Evolutionary conservation across 2,888 invertebrate genomes (phyloP).

Genomic region (Phlogophora meticulosa): DNA sequence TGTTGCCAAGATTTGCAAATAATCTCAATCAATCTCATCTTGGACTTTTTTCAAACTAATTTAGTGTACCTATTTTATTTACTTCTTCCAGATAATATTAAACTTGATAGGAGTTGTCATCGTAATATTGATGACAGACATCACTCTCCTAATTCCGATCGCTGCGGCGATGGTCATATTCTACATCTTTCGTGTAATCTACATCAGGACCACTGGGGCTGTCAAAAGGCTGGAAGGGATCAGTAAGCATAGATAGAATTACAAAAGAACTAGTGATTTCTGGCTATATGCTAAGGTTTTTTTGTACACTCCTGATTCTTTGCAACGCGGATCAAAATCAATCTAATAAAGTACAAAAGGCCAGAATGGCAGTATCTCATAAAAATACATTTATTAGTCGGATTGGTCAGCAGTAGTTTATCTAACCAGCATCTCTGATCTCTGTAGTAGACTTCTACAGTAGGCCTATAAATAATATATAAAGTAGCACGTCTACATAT

Average conservation of each 20-base stretch:
- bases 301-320: too few species aligned
- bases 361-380: too few species aligned
- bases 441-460: too few species aligned
- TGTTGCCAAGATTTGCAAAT: neutral
- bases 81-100: constrained; percentile 92
- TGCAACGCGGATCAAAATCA: neutral
- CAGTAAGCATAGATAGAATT: constrained; percentile 86
- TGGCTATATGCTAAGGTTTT: neutral
- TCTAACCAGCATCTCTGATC: neutral
- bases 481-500: too few species aligned
- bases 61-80: too few species aligned
- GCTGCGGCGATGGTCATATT: constrained; percentile 92
- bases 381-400: neutral
- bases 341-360: neutral
- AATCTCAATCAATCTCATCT: neutral
- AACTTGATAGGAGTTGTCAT: constrained; percentile 94
- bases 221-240: constrained; percentile 93
- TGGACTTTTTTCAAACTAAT: neutral
- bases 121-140: constrained; percentile 93
- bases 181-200: constrained; percentile 92
- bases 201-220: constrained; percentile 93
- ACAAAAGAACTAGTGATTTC: neutral
- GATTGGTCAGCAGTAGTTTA: neutral
- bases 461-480: too few species aligned
- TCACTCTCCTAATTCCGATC: constrained; percentile 86